Base-by-base conservation (phyloP, 2,113 vertebrate species). In the Nesogale talazaci region DNA sequence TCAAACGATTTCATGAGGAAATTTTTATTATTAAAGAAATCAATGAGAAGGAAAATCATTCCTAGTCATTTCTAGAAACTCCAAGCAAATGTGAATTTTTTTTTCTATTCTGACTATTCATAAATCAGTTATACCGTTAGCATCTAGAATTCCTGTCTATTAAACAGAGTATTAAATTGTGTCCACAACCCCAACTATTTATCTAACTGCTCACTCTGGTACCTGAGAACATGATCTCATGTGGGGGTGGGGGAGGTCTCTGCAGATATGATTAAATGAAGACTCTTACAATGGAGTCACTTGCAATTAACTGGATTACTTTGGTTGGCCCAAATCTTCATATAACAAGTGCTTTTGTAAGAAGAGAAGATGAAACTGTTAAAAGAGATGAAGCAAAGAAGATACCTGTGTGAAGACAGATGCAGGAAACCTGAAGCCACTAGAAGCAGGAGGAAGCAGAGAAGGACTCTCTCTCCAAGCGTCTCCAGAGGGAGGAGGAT, bases 21-120 rank as follows among this genome's bases (percentile, higher is more conserved):
- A 15, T 36, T 14, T 69, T 89, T 72, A 4, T 6, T 4, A 22
- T 78, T 80, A 65, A 90, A 88, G 34, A 94, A 87, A 70, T 1
- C 27, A 42, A 56, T 38, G 6, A 70, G 42, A 90, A 84, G 31
- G 42, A 90, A 84, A 31, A 20, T 14, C 83, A 22, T 12, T 46
- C 0, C n/a, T 57, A 23, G 42, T 46, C 38, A 90, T 29, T 77
- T 83, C 52, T 69, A 79, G 22, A 7, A 86, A 76, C 27, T 46
- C 14, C 61, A 74, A 94, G 52, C 42, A 93, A 80, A 59, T 46
- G 38, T 67, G 81, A 42, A 67, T 17, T 84, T 20, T 91, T 91
- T 75, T 40, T 12, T 67, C 38, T 22, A 3, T 7, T 40, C 16
- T 67, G 7, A 31, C 27, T n/a, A 69, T 14, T 69, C 29, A n/a